phyloP scores from a whole-genome alignment of 1,140 invertebrate genomes.

The Procambarus clarkii region DNA sequence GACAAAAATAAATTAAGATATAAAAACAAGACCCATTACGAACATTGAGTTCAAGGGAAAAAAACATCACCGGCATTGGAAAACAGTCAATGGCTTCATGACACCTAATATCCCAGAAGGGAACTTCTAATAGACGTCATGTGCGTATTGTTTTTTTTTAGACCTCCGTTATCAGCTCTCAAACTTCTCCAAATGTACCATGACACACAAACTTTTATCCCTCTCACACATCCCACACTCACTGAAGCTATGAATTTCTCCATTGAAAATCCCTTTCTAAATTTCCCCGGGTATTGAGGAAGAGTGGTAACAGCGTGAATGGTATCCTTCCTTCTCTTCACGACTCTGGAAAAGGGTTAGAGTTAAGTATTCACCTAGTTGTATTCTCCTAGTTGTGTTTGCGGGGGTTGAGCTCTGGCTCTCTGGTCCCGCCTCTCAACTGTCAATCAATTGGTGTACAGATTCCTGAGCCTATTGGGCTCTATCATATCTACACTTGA shows the following conservation, averaged over 20 bases:
- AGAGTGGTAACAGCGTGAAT: neutral
- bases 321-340: neutral
- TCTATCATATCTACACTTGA: too few relatives aligned
- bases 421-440: too few relatives aligned
- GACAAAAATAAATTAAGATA: neutral
- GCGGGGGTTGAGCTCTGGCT: too few relatives aligned
- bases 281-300: neutral
- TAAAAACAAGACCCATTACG: neutral
- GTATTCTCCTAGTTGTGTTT: too few relatives aligned
- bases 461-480: too few relatives aligned
- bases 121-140: too few relatives aligned
- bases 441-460: too few relatives aligned
- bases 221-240: neutral
- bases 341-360: neutral
- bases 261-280: conserved; percentile 1
- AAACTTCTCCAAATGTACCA: neutral
- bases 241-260: neutral
- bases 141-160: neutral
- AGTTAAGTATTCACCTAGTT: too few relatives aligned
- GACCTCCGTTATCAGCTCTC: neutral
- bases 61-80: too few relatives aligned
- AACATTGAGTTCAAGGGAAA: too few relatives aligned
- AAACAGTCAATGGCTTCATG: neutral
- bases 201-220: neutral
- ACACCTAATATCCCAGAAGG: neutral